Evolutionary conservation across 2,797 vertebrate genomes (phyloP).

Genomic region (Myotis daubentonii): DNA sequence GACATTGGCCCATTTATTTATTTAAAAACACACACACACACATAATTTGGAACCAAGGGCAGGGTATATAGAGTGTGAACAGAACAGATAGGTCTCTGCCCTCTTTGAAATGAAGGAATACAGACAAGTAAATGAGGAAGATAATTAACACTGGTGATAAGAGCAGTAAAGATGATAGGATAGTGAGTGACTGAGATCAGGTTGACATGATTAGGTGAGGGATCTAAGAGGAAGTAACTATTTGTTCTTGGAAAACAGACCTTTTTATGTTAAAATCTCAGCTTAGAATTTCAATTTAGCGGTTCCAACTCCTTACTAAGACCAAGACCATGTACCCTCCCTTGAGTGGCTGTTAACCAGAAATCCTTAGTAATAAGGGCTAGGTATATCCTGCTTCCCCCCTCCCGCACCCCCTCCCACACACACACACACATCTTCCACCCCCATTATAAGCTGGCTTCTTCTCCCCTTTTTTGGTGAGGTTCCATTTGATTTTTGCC

Average conservation of each 20-base stretch:
- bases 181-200: background rate
- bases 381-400: background rate
- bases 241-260: background rate
- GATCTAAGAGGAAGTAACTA: background rate
- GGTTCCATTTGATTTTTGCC: background rate
- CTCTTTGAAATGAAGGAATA: background rate
- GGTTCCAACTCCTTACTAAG: background rate
- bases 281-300: background rate
- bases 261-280: constrained; percentile 26
- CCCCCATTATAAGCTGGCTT: background rate
- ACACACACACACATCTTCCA: accelerated
- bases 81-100: background rate
- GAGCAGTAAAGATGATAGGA: background rate
- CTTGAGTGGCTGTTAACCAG: background rate
- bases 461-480: background rate
- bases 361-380: background rate
- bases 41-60: background rate
- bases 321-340: background rate
- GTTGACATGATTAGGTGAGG: background rate
- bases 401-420: accelerated
- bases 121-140: background rate
- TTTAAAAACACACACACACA: background rate
- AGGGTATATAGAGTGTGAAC: background rate
- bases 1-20: background rate
- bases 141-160: background rate